These are phyloP conservation scores for Hesperophylax magnus DNA, from an alignment of 1,140 invertebrate species.

Conservation along the genomic window DNA sequence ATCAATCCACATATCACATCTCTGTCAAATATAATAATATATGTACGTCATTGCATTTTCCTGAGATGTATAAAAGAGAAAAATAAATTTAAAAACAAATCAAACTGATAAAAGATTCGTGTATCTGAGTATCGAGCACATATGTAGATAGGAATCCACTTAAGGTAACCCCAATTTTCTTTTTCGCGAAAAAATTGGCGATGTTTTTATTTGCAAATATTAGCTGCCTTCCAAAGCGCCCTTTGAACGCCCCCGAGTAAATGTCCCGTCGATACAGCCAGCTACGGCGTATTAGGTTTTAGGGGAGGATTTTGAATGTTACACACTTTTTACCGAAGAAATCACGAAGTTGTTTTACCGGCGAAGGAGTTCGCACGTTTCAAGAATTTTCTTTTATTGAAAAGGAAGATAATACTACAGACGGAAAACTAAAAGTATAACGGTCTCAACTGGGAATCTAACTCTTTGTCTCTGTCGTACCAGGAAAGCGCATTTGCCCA, in stretches of 20 bases:
- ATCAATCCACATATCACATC: neutral
- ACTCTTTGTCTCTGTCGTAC: too few relatives aligned
- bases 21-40: neutral
- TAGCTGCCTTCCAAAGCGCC: neutral
- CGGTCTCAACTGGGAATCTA: too few relatives aligned
- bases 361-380: too few relatives aligned
- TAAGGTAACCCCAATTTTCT: slow-evolving; percentile 1
- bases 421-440: too few relatives aligned
- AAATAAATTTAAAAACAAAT: neutral
- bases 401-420: too few relatives aligned
- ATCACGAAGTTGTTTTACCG: neutral
- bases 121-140: too few relatives aligned
- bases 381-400: too few relatives aligned
- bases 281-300: neutral
- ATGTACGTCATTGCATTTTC: neutral
- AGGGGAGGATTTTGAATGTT: slow-evolving; percentile 25
- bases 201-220: slow-evolving; percentile 27
- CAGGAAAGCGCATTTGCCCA: too few relatives aligned
- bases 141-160: neutral
- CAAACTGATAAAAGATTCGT: too few relatives aligned
- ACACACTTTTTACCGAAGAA: slow-evolving; percentile 35
- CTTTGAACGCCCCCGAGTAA: slow-evolving; percentile 23
- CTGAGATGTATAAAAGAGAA: neutral
- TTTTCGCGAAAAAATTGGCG: neutral
- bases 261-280: slow-evolving; percentile 35